Evolutionary conservation across 1,140 invertebrate genomes (phyloP), one percentile per base, ranked within the genome.

Genomic region (Diploscapter pachys): DNA sequence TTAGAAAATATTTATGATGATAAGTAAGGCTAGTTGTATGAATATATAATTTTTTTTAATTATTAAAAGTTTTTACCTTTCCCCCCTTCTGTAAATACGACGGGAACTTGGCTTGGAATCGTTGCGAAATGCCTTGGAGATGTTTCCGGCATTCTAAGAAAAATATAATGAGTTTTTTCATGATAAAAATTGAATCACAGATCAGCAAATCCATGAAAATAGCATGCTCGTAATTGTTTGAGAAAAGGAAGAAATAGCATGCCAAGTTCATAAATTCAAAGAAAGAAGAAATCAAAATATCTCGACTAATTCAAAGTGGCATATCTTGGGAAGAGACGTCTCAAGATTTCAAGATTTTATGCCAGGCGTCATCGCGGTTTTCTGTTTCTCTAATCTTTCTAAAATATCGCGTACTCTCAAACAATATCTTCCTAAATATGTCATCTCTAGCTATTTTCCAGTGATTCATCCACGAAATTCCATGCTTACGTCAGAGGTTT

Each of bases 101-200:
- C 56, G 75, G 75, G 75, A 76, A 76, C 50, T 76, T 76, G 51
- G 59, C 63, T 52, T 71, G 72, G 75, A 76, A 76, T 3, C 54
- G 62, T n/a, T 56, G 52, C 48, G 56, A 69, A 8, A 76, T 70
- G 48, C 61, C 61, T 5, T 71, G 65, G 57, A 76, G 69, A 51
- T 64, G 50, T 48, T 61, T 67, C 6, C 63, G 72, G 52, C 75
- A 76, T 52, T 67, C 75, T 76, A 65, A 54, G 68, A 71, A 73
- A 6, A 3, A 31, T n/a, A 70, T 4, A 11, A 3, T 49, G 4
- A n/a, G 54, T 48, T 71, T 71, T 31, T n/a, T 3, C 3, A 6
- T n/a, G 49, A 53, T 31, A 6, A 4, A 8, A 69, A 69, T 4
- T 0, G n/a, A 9, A 49, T 48, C 5, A 49, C 2, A 50, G 11